Base-by-base conservation (phyloP, 1,140 invertebrate genomes). In the Zaprionus gabonicus region DNA sequence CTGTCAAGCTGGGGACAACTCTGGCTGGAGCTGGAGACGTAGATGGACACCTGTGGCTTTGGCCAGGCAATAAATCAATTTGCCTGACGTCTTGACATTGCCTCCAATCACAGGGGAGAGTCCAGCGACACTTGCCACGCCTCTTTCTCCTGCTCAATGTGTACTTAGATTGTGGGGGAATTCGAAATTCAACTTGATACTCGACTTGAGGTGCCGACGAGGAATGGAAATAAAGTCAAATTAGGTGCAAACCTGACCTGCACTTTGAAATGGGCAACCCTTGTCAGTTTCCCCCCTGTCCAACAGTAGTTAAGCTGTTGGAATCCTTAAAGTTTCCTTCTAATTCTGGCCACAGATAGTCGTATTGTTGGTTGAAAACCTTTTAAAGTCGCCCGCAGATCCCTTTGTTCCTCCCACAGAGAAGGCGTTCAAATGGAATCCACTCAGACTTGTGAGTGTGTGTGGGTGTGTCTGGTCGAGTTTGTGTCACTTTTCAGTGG, bases 31-130 rank as follows among this genome's bases (percentile, higher is more conserved):
- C 12, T 38, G 55, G 20, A 36, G 71, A 12, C 34, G 38, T 46
- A 58, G 73, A 65, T 76, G 71, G 75, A 77, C 75, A 77, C 75
- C 75, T 77, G 75, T 77, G 64, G 75, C 70, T 77, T 76, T 73
- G 67, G 64, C 34, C n/a, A 34, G 44, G 64, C 58, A 73, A 73
- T 73, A 77, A 77, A 77, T 77, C 75, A 77, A 73, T 77, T 76
- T 57, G 20, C 38, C 49, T 63, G 71, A 68, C 71, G 57, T 73
- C 75, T 67, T 73, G 75, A 77, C 75, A 68, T 58, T 58, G 53
- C 62, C 49, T 65, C 70, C 62, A 73, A 73, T 77, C 70, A 56
- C 75, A 27, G 57, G 36, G 44, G 75, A 59, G 28, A 59, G 36
- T 41, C 51, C 17, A 72, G 62, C 51, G 27, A 17, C 25, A 51